phyloP scores from a whole-genome alignment of 2,888 invertebrate genomes.

The Stenoptilia bipunctidactyla region DNA sequence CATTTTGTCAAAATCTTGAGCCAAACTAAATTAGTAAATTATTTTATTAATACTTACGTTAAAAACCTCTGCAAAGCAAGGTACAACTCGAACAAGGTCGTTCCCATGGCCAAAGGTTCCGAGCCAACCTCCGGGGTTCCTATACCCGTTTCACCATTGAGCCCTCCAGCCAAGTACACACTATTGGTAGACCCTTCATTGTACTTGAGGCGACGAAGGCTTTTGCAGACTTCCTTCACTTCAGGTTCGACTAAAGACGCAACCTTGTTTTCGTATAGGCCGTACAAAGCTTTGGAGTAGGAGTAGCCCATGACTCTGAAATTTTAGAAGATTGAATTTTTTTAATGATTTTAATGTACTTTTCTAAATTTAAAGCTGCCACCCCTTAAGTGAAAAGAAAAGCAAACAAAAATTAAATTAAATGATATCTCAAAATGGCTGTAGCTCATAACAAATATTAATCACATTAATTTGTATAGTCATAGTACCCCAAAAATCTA shows the following conservation, averaged over 20 bases:
- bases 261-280: slow-evolving; percentile 79
- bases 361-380: too few species aligned
- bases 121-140: slow-evolving; percentile 58
- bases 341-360: too few species aligned
- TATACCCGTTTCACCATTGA: slow-evolving; percentile 61
- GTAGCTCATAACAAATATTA: too few species aligned
- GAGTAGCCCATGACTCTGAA: slow-evolving; percentile 78
- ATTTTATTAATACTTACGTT: slow-evolving; percentile 59
- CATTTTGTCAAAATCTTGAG: too few species aligned
- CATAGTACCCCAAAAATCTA: too few species aligned
- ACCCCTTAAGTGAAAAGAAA: too few species aligned
- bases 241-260: slow-evolving; percentile 79
- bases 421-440: too few species aligned
- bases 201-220: slow-evolving; percentile 75
- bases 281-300: slow-evolving; percentile 80
- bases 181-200: slow-evolving; percentile 49
- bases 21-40: too few species aligned
- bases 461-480: too few species aligned
- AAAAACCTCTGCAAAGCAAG: slow-evolving; percentile 90
- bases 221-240: slow-evolving; percentile 79
- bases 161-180: slow-evolving; percentile 60
- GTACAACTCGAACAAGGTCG: slow-evolving; percentile 92
- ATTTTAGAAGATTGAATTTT: too few species aligned
- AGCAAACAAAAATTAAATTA: too few species aligned
- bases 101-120: slow-evolving; percentile 84